Base-by-base conservation (phyloP, 2,888 invertebrate species). In the Steromphala cineraria region DNA sequence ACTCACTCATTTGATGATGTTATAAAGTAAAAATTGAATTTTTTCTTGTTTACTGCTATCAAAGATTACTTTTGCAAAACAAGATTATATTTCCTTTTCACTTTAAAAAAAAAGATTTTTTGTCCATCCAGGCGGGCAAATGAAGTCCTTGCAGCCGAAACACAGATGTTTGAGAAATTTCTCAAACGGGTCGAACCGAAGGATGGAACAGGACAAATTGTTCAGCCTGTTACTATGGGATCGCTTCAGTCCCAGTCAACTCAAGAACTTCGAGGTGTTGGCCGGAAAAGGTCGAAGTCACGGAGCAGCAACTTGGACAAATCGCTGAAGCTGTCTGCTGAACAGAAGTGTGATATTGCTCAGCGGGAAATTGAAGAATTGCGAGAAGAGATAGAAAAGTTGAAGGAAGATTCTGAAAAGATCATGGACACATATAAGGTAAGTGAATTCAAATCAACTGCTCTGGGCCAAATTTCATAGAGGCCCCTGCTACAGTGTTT, bases 261-360 rank as follows among this genome's bases (percentile, higher is more conserved):
- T 4, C 90, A 91, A 71, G 89, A 89, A 52, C 75, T 86, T 40
- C 82, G 87, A 13, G 80, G 87, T 10, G 86, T 86, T 17, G 88
- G 88, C 53, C 86, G 93, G 36, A 93, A 92, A 85, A 86, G 93
- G 74, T 92, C 93, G 2, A 93, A 93, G 84, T 92, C 92, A 17
- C 84, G 92, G 5, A 90, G 91, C 78, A 90, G 90, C 52, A 89
- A 88, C 40, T 87, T 90, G 28, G 93, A 93, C 81, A 89, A 90
- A 80, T 89, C 90, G 13, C 86, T 93, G 36, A 87, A 89, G 67
- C 88, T 93, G 15, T 89, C 90, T 36, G 90, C 92, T 62, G 93
- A 93, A 84, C 93, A 93, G 84, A 93, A 93, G 85, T 93, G 93
- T 89, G 93, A 93, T 79, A 93, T 93, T 80, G 92, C 93, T 53